Percentiles rank a stretch among this genome's conserved stretches.
Evolutionary conservation across 1,140 invertebrate species (phyloP).

Genomic region (Varroa destructor): DNA sequence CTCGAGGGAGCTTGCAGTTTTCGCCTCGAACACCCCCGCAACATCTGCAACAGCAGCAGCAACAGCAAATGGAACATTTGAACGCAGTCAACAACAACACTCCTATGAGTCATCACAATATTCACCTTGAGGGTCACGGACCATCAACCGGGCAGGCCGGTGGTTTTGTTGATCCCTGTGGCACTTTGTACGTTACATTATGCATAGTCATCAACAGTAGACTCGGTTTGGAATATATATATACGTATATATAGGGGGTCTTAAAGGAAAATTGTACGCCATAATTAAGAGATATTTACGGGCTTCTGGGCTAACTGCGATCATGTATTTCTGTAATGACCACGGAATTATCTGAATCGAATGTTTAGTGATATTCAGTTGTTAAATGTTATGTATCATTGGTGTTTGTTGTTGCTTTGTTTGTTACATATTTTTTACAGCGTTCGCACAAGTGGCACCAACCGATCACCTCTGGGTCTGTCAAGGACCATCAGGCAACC

Average conservation of each 20-base stretch:
- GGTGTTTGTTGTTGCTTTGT: neutral
- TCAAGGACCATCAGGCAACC: conserved; percentile 28
- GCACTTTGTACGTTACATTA: conserved; percentile 14
- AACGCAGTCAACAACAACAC: conserved; percentile 20
- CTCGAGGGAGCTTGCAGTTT: neutral
- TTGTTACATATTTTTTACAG: neutral
- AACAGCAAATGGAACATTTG: neutral
- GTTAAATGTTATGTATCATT: too few relatives aligned
- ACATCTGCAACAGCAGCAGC: neutral
- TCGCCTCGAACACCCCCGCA: conserved; percentile 2
- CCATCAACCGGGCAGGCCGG: neutral
- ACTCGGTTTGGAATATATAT: too few relatives aligned
- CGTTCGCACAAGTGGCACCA: conserved; percentile 23
- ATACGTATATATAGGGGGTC: too few relatives aligned
- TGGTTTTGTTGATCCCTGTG: conserved; percentile 15
- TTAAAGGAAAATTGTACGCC: too few relatives aligned
- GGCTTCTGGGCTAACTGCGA: too few relatives aligned
- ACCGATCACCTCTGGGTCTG: conserved; percentile 28
- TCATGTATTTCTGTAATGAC: too few relatives aligned
- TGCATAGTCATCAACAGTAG: neutral
- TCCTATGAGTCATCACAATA: too few relatives aligned
- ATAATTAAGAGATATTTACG: too few relatives aligned
- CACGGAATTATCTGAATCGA: too few relatives aligned
- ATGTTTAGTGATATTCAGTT: too few relatives aligned
- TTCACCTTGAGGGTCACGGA: neutral